A percentile compares a stretch with the other conserved stretches of the same genome.
Evolutionary conservation across 2,113 vertebrate species (phyloP).

Genomic region (Tichodroma muraria): DNA sequence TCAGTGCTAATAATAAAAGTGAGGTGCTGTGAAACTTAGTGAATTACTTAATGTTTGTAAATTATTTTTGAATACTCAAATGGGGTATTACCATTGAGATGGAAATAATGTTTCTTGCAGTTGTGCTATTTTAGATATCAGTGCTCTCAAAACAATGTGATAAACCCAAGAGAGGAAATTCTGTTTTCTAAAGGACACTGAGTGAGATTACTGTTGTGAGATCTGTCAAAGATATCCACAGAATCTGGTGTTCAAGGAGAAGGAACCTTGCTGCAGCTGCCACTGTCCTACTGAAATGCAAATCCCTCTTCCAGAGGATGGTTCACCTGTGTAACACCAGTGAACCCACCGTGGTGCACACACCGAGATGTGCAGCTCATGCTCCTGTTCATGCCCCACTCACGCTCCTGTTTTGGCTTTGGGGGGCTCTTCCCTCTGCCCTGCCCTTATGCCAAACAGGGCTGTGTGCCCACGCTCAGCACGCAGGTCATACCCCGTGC

Average conservation of each 20-base stretch:
- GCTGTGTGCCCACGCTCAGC: neutral
- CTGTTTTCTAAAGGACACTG: neutral
- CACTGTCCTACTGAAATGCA: neutral
- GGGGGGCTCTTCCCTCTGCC: neutral
- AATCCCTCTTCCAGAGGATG: neutral
- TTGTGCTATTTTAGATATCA: neutral
- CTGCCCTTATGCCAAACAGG: neutral
- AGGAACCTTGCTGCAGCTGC: neutral
- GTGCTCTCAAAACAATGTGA: neutral
- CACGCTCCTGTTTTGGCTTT: accelerated
- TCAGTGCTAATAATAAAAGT: neutral
- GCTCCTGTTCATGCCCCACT: too few relatives aligned
- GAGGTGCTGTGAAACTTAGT: neutral
- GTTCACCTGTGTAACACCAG: too few relatives aligned
- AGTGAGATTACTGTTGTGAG: neutral
- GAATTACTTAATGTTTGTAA: neutral
- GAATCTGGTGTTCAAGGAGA: neutral
- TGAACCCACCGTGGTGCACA: neutral
- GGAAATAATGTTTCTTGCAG: neutral
- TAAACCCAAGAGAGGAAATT: neutral
- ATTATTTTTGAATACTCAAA: neutral
- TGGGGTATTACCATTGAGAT: neutral
- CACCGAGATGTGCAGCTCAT: too few relatives aligned
- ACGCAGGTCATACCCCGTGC: neutral
- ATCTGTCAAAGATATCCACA: neutral